phyloP scores from a whole-genome alignment of 2,888 invertebrate species.

The Prionchulus punctatus region DNA sequence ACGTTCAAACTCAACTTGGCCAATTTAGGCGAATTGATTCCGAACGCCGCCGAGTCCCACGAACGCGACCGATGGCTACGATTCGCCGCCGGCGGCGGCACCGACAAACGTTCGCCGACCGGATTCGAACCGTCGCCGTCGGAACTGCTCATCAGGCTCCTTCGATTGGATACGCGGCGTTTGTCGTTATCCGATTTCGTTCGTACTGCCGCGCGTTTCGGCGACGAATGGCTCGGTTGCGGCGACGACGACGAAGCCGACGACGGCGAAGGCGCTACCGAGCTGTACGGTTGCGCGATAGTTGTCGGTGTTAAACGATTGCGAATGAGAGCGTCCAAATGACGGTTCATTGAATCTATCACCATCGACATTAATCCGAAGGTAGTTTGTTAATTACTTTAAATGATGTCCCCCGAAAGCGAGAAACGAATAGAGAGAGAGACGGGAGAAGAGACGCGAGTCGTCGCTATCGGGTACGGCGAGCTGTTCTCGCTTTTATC shows the following conservation, averaged over 20 bases:
- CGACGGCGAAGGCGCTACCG: background rate
- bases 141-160: background rate
- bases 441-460: too few species aligned
- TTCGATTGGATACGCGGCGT: background rate
- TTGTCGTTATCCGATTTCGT: background rate
- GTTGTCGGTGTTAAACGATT: too few species aligned
- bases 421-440: too few species aligned
- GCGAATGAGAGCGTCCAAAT: background rate
- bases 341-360: background rate
- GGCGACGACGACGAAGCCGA: background rate
- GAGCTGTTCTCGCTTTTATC: too few species aligned
- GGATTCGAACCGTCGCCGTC: background rate
- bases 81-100: background rate
- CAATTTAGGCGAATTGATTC: background rate
- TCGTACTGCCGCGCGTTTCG: background rate
- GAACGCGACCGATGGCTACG: background rate
- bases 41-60: background rate
- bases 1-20: background rate
- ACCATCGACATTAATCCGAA: too few species aligned
- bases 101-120: too few species aligned
- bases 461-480: too few species aligned
- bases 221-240: background rate
- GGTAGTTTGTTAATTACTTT: too few species aligned
- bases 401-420: too few species aligned
- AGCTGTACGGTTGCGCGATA: background rate